Base-by-base conservation (phyloP, 1,140 invertebrate genomes). In the Globodera rostochiensis region DNA sequence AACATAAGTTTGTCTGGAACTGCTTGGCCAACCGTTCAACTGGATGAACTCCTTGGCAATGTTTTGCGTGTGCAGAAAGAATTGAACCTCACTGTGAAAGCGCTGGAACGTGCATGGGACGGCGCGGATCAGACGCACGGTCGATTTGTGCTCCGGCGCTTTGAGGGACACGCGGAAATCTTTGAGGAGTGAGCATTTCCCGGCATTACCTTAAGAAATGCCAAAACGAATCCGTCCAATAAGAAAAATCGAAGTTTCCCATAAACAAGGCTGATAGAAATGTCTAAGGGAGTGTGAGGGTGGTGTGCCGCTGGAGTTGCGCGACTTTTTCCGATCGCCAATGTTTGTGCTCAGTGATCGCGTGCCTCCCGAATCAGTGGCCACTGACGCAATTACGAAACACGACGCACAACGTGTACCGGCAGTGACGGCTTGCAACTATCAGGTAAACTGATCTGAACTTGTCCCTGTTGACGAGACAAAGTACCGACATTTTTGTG, bases 231-330 rank as follows among this genome's bases (percentile, higher is more conserved):
- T 46, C 36, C 21, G 36, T 57, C 36, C 9, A 36, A 36, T 36
- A 36, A 36, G 36, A 36, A 36, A 36, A 36, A 53, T 45, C 6
- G 50, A 25, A 74, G 50, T 7, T 46, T 25, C 50, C 4, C 5
- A 5, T 15, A 46, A 36, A 46, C 19, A 75, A 57, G 25, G 49
- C 21, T 75, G 19, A 57, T 21, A 53, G 36, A 50, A 57, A 49
- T 47, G 45, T 11, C 5, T 64, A 15, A 64, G 77, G 13, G 64
- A 78, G 47, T 71, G 11, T 5, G 70, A 78, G 69, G 77, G 75
- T 13, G 81, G 80, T 15, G 49, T 82, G n/a, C 81, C 81, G 47
- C 5, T 15, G 36, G 79, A 82, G 49, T 67, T 82, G 15, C 19
- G 46, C 25, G 64, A 46, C 49, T 82, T 82, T 36, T 82, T 82